Evolutionary conservation across 2,888 invertebrate species (phyloP).

Genomic region (Cheilosia impressa): DNA sequence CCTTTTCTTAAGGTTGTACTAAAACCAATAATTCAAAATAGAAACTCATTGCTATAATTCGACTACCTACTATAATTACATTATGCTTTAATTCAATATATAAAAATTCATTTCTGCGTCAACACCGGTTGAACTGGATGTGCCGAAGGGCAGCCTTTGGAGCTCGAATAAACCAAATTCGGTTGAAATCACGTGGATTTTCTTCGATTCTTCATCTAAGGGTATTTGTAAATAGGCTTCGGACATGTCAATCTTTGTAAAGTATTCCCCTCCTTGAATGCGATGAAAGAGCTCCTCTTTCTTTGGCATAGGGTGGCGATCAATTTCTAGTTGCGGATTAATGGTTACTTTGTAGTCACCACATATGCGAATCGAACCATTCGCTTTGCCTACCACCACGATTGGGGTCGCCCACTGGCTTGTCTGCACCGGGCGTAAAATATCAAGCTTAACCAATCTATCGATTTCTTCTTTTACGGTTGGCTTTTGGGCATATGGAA

Average conservation of each 20-base stretch:
- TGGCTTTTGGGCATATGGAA: slow-evolving; percentile 21
- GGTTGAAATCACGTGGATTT: slow-evolving; percentile 18
- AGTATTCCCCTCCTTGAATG: too few relatives aligned
- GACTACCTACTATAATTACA: too few relatives aligned
- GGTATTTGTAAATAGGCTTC: slow-evolving; percentile 29
- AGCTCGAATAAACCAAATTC: slow-evolving; percentile 18
- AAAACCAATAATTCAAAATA: too few relatives aligned
- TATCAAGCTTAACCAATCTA: too few relatives aligned
- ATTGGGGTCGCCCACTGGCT: too few relatives aligned
- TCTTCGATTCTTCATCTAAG: slow-evolving; percentile 23
- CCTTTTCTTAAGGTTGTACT: too few relatives aligned
- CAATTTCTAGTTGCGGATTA: slow-evolving; percentile 25
- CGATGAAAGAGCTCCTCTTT: too few relatives aligned
- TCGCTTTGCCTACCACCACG: too few relatives aligned
- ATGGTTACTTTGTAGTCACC: slow-evolving; percentile 28
- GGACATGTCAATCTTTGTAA: slow-evolving; percentile 20
- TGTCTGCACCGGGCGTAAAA: too few relatives aligned
- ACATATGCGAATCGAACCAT: slow-evolving; percentile 17
- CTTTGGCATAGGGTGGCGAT: neutral
- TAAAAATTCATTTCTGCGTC: too few relatives aligned
- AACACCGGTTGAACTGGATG: slow-evolving; percentile 32
- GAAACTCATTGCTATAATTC: too few relatives aligned
- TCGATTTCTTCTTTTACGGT: slow-evolving; percentile 23
- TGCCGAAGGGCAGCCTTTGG: neutral
- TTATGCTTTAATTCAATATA: too few relatives aligned